A percentile compares a stretch with the other conserved stretches of the same genome.
These are phyloP conservation scores for Lithosia quadra DNA, from an alignment of 2,888 invertebrate genomes.

Conservation along the genomic window DNA sequence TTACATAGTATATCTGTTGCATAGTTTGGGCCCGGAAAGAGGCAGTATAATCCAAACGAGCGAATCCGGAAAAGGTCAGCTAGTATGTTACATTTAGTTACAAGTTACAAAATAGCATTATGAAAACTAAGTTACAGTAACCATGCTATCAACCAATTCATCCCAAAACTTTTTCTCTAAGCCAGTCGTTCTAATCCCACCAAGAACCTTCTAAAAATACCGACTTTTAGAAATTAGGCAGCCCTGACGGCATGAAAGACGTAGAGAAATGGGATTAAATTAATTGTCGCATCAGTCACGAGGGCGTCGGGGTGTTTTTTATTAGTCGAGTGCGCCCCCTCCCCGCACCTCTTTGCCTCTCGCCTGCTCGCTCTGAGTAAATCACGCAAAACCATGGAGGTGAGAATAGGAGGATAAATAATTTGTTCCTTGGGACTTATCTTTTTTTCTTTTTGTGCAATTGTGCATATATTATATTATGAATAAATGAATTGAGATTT, in stretches of 20 bases:
- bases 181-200: neutral
- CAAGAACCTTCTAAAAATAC: constrained; percentile 13
- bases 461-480: neutral
- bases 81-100: neutral
- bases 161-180: neutral
- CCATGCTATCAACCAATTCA: neutral
- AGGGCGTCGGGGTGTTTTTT: constrained; percentile 87
- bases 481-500: neutral
- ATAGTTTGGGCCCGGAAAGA: no score
- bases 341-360: constrained; percentile 46
- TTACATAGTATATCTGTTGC: no score
- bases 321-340: constrained; percentile 81
- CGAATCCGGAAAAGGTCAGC: no score
- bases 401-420: constrained; percentile 38
- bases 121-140: no score
- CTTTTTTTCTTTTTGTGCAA: neutral
- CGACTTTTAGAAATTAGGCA: constrained; percentile 51
- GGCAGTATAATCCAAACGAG: no score
- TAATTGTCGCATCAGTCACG: constrained; percentile 87
- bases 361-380: constrained; percentile 70
- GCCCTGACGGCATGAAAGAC: constrained; percentile 80
- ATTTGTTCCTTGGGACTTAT: neutral
- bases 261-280: constrained; percentile 87
- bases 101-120: no score
- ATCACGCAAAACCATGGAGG: constrained; percentile 70